Conservation (phyloP, 2,888 invertebrate species). For the Cheiracanthium punctorium region DNA sequence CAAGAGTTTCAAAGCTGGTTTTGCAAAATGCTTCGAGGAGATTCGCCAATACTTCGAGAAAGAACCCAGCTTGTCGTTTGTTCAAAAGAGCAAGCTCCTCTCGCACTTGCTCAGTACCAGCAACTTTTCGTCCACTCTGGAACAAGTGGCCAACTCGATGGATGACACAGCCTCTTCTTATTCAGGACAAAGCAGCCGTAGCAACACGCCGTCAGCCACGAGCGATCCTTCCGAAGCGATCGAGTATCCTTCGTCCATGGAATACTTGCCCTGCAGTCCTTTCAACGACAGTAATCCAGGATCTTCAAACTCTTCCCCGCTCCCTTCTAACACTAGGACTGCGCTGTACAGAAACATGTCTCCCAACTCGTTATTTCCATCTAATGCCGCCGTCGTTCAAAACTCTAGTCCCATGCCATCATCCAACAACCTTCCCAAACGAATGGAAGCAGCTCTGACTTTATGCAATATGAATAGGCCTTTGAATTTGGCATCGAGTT, state of each 20-base stretch:
- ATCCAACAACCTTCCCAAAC: neutral
- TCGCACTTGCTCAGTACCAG: neutral
- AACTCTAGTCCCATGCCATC: neutral
- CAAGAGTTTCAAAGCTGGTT: conserved; percentile 20
- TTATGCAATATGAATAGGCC: neutral
- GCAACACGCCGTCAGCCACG: conserved; percentile 18
- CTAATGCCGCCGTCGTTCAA: no score
- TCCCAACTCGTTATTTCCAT: neutral
- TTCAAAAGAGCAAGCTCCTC: conserved; percentile 23
- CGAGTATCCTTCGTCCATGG: conserved; percentile 7
- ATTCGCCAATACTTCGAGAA: conserved; percentile 30
- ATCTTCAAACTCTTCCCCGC: neutral
- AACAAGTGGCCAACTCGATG: neutral
- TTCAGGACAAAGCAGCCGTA: conserved; percentile 39
- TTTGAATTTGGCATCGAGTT: conserved; percentile 1
- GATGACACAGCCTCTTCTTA: conserved; percentile 36
- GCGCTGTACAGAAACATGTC: neutral
- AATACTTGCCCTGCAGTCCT: conserved; percentile 18
- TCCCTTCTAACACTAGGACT: neutral
- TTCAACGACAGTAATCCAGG: conserved; percentile 20
- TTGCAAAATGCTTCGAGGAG: conserved; percentile 14
- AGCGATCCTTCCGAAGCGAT: neutral
- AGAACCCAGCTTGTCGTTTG: neutral
- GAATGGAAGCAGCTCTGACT: neutral
- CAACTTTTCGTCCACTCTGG: neutral